Conservation (phyloP, 2,797 vertebrate species). For the Poeciliopsis gracilis region DNA sequence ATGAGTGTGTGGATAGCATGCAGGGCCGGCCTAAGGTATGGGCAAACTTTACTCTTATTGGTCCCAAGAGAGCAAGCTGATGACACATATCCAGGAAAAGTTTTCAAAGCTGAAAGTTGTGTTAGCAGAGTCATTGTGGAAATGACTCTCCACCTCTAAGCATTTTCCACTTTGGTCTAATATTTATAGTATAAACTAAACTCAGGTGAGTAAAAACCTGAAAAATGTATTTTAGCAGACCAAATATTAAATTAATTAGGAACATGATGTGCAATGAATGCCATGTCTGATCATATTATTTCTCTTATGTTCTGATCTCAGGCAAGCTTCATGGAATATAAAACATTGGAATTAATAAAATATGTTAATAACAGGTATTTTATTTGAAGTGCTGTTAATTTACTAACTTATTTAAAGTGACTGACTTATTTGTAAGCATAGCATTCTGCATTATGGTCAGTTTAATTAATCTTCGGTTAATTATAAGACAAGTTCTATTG, state of each 20-base stretch:
- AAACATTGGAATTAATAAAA: not conserved
- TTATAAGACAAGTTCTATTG: not conserved
- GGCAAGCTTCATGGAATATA: not conserved
- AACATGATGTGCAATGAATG: not conserved
- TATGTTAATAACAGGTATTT: not conserved
- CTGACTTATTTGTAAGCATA: not conserved
- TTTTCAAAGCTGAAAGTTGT: not conserved
- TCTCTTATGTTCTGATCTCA: not conserved
- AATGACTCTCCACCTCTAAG: not conserved
- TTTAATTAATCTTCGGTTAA: not conserved
- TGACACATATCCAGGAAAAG: not conserved
- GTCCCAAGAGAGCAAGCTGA: not conserved
- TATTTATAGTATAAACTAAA: not conserved
- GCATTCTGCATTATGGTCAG: not conserved
- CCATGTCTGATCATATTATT: not conserved
- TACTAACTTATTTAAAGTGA: not conserved
- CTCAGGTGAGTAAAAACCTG: not conserved
- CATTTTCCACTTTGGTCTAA: not conserved
- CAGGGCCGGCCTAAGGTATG: not conserved
- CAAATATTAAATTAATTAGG: not conserved
- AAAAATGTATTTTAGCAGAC: not conserved
- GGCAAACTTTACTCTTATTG: not conserved
- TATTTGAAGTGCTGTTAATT: not conserved
- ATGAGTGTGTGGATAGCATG: constrained; percentile 1
- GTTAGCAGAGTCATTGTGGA: not conserved